Evolutionary conservation across 2,888 invertebrate species (phyloP).

Genomic region (Drosophila sordidula): DNA sequence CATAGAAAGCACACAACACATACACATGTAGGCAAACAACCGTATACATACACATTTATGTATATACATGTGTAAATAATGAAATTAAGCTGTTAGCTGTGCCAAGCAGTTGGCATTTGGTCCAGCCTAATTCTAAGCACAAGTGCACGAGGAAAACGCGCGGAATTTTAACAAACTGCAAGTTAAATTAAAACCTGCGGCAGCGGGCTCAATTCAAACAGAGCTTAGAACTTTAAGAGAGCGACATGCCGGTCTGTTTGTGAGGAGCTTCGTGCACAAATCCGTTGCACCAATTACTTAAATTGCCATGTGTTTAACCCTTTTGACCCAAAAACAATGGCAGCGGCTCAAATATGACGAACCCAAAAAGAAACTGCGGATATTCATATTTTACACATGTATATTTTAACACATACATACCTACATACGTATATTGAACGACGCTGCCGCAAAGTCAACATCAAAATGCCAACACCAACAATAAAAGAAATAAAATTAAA

Average conservation of each 20-base stretch:
- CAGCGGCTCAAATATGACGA: constrained; percentile 20
- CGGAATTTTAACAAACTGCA: neutral
- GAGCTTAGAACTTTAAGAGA: constrained; percentile 5
- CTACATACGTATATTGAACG: constrained; percentile 10
- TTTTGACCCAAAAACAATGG: constrained; percentile 28
- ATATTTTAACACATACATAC: neutral
- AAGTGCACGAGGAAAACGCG: neutral
- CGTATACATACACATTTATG: neutral
- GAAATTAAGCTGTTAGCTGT: constrained; percentile 1
- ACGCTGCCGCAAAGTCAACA: constrained; percentile 56
- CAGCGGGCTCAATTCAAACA: neutral
- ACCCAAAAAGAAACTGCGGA: constrained; percentile 28
- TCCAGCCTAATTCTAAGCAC: neutral
- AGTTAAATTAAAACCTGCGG: neutral
- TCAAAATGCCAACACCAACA: constrained; percentile 39
- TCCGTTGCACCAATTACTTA: constrained; percentile 19
- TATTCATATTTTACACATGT: constrained; percentile 29
- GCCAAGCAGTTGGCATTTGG: constrained; percentile 3
- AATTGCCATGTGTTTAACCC: constrained; percentile 13
- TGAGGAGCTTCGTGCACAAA: constrained; percentile 7
- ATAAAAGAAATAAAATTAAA: constrained; percentile 19
- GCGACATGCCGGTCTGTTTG: neutral
- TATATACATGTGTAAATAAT: neutral
- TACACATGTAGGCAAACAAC: constrained; percentile 1
- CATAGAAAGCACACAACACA: constrained; percentile 28